Base-by-base conservation (phyloP, 2,888 invertebrate genomes). In the Brenthis daphne region DNA sequence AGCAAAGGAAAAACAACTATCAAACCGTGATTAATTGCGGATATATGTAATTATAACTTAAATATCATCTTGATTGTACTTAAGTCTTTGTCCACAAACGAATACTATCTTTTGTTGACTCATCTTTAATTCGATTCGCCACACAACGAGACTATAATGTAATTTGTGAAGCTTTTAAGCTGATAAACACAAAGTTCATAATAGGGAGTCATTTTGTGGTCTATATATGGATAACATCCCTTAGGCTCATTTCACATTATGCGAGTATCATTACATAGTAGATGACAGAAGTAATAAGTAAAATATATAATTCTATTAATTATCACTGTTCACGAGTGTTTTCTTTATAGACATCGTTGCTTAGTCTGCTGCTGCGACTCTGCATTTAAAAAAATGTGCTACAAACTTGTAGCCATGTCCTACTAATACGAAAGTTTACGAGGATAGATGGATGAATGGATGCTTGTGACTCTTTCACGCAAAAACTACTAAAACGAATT, bases 51-150 rank as follows among this genome's bases (percentile, higher is more conserved):
- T 48, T 48, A 29, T 11, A 48, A 11, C 11, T 14, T 58, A 14
- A 47, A n/a, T 37, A 11, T 16, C n/a, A 11, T 48, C n/a, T 14
- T 8, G 11, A 11, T 24, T n/a, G 16, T 6, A 57, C 51, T 53
- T 48, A 63, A 69, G 61, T 65, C 29, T 64, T 54, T 65, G 61
- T 67, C 50, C 53, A 66, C 55, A 65, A 69, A 70, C 64, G 56
- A 64, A 69, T 50, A 61, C 64, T 68, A 67, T 65, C 20, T 65
- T 67, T 64, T 65, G 77, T 75, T 77, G 78, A 80, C 75, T 81
- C 82, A 80, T 73, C 76, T 76, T 77, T 79, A 78, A 80, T 80
- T 79, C 79, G 80, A 79, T 82, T 79, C 54, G 47, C 16, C 47
- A 43, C 57, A 72, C 51, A 65, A 63, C 47, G 54, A 55, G 33